Evolutionary conservation across 1,140 invertebrate species (phyloP), one percentile per base, ranked within the genome.

Genomic region (Conopomorpha cramerella): DNA sequence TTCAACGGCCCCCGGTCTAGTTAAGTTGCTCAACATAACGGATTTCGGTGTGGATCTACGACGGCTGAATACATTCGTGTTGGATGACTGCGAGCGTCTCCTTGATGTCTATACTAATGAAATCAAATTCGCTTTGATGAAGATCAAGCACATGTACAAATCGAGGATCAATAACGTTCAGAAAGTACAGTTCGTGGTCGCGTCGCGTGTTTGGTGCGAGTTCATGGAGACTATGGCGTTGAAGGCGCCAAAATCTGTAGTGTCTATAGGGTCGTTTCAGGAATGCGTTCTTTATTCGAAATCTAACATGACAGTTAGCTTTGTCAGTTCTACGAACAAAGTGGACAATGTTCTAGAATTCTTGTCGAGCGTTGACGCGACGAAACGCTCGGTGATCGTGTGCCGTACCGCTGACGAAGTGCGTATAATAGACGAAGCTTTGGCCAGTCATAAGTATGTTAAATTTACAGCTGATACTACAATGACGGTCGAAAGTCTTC

Each of bases 231-330:
- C 59, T 3, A 34, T 78, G 1, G 67, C 62, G 3, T 60, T 38
- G 16, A 57, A 55, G 41, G 58, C 61, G 0, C 56, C 67, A 1
- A 51, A 74, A 39, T 52, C 70, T 0, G 59, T 73, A 2, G 36
- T 78, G 0, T 64, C 61, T 19, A 66, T 78, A 12, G 53, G 64
- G 2, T 57, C 73, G 2, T 66, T 67, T 16, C 60, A 72, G 45
- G 73, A 78, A 43, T 67, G 65, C 34, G 62, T 73, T 0, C 34
- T 73, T 6, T 78, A 78, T 39, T 66, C 71, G 2, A 67, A 72
- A 45, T 45, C 51, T 0, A 55, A 53, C 32, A 65, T 57, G 8
- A 46, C 55, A 0, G 58, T 73, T 2, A 51, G 50, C 34, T 70
- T 72, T 35, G 42, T 72, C 4, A 51, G 46, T 18, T 47, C 46